Percentiles rank a stretch among this genome's conserved stretches.
These are phyloP conservation scores for Clarias magur DNA, from an alignment of 2,113 vertebrate species.

Conservation along the genomic window DNA sequence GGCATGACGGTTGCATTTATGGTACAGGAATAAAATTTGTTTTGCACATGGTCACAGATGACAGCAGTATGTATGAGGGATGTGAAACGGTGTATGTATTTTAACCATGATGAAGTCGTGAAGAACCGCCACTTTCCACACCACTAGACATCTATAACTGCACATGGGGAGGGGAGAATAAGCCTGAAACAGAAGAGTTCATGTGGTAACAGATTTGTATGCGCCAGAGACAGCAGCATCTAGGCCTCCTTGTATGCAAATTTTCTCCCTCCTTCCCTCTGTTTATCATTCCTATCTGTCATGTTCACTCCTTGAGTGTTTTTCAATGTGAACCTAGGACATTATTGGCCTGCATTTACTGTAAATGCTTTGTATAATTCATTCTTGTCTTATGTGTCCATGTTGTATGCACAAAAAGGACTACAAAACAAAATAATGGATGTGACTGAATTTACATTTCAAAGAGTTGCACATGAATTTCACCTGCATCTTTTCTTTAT, in stretches of 20 bases:
- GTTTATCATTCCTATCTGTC: not conserved
- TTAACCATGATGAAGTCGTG: not conserved
- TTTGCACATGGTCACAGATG: conserved; percentile 32
- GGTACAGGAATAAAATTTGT: conserved; percentile 52
- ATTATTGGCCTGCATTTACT: not conserved
- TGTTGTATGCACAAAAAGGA: not conserved
- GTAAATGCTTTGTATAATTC: not conserved
- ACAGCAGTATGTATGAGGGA: not conserved
- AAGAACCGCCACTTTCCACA: not conserved
- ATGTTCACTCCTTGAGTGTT: not conserved
- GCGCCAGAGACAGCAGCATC: conserved; percentile 1
- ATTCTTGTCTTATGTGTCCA: not conserved
- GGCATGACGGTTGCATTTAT: conserved; percentile 55
- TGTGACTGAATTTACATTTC: not conserved
- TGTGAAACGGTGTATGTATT: not conserved
- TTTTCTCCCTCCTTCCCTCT: not conserved
- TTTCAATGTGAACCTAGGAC: not conserved
- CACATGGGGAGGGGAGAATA: not conserved
- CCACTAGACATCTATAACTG: not conserved
- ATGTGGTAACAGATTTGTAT: conserved; percentile 7
- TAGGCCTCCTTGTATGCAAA: not conserved
- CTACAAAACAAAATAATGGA: not conserved
- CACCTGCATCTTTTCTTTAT: not conserved
- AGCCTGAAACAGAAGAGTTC: conserved; percentile 4
- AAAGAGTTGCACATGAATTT: not conserved